A percentile compares a stretch with the other conserved stretches of the same genome.
Conservation (phyloP, 2,797 vertebrate species). For the Eulemur coronatus region DNA sequence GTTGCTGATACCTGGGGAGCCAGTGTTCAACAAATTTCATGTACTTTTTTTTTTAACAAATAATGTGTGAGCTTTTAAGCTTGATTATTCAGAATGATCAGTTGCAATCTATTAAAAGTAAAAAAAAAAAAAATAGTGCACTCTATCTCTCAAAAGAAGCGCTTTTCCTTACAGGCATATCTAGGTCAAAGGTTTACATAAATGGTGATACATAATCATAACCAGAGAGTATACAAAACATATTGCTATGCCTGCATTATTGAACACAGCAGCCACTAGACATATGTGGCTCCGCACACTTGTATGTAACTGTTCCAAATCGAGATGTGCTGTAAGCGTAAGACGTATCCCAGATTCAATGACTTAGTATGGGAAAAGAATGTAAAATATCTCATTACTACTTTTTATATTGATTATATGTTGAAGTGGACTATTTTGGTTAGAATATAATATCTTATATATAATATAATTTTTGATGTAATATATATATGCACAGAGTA, state of each 20-base stretch:
- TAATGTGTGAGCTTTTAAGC: neutral
- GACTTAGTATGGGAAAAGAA: neutral
- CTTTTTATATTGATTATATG: neutral
- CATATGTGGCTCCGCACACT: neutral
- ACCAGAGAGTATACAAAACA: neutral
- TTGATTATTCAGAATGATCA: neutral
- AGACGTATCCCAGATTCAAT: neutral
- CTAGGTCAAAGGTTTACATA: neutral
- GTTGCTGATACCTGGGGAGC: neutral
- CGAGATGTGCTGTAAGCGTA: neutral
- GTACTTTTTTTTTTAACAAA: neutral
- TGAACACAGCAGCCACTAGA: neutral
- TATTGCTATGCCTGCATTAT: neutral
- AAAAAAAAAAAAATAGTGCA: neutral
- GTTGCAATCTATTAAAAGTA: neutral
- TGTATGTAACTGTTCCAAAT: neutral
- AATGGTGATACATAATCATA: neutral
- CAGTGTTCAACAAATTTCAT: neutral
- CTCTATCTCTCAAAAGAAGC: neutral
- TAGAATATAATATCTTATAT: neutral
- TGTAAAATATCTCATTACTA: neutral
- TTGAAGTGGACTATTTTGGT: neutral
- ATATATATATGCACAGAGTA: neutral
- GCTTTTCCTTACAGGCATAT: neutral
- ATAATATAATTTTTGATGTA: neutral